Evolutionary conservation across 2,113 vertebrate genomes (phyloP), one percentile per base, ranked within the genome.

Genomic region (Gnathonemus echidnorhynchus): DNA sequence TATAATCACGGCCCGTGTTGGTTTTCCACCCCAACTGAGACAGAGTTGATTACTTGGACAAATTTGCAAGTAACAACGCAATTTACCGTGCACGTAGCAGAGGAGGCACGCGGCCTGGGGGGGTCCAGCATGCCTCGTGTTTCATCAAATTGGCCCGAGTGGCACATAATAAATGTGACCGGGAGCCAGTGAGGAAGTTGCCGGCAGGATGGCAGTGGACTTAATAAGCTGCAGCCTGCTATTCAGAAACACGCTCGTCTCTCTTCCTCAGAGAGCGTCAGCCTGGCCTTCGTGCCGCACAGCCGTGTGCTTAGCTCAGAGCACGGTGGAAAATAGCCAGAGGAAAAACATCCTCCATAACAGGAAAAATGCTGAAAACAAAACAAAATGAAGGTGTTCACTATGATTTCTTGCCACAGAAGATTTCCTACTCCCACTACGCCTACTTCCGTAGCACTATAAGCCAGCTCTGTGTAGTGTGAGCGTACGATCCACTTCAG

Each of bases 61-160:
- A 95, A 95, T 96, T 95, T 96, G 94, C 94, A 94, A 95, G 93
- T 94, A 95, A 95, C 92, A 90, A 96, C 92, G 94, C 93, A 95
- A 94, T 95, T 95, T 96, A 91, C 91, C 84, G 92, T 3, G 89
- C 86, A 91, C 89, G 93, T 90, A 88, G 87, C 90, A 92, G 92
- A 90, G 91, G 90, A 90, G 91, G 83, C 45, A 84, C 88, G 80
- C 90, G 89, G 89, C n/a, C 15, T 52, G 21, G 48, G 27, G 66
- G 85, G 27, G n/a, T 27, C 3, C 48, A 21, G 42, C 35, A 45
- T 31, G 48, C 42, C n/a, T 84, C 13, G 13, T 39, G 45, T 84
- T n/a, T 58, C 77, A 56, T 53, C 89, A 53, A 39, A 42, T 83
- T 13, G 48, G n/a, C 39, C 52, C 24, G 49, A 84, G 19, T 31